These are phyloP conservation scores for Hypocryptadius cinnamomeus DNA, from an alignment of 2,113 vertebrate species.

Conservation along the genomic window DNA sequence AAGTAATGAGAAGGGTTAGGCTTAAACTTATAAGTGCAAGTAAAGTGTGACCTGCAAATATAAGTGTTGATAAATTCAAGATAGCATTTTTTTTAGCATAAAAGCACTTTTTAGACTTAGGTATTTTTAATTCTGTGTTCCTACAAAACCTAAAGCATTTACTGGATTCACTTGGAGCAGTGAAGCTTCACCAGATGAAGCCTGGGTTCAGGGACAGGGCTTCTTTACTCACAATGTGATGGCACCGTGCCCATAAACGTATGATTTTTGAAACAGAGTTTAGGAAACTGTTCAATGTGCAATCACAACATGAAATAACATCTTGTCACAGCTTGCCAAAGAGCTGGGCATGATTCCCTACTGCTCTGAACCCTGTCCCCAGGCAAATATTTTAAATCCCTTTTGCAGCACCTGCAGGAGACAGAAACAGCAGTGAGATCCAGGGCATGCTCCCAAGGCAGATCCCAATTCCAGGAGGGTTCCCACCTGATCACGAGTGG, in stretches of 20 bases:
- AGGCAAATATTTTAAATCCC: background rate
- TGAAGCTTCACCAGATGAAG: background rate
- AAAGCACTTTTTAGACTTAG: background rate
- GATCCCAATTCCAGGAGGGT: background rate
- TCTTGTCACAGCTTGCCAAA: background rate
- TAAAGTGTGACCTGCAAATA: constrained; percentile 63
- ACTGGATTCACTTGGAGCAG: background rate
- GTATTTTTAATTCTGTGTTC: background rate
- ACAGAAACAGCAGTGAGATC: background rate
- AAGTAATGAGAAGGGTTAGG: constrained; percentile 62
- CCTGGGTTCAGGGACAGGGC: background rate
- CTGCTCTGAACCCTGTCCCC: background rate
- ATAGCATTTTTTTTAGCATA: background rate
- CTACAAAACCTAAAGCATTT: background rate
- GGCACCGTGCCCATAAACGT: background rate
- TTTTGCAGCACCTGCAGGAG: background rate
- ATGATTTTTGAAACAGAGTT: background rate
- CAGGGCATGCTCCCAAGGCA: background rate
- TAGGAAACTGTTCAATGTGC: background rate
- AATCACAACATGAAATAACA: background rate
- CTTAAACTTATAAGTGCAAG: constrained; percentile 56
- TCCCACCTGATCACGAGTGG: background rate
- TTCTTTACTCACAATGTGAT: background rate
- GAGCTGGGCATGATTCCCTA: background rate
- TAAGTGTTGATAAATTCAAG: constrained; percentile 35